Conservation (phyloP, 2,113 vertebrate species). For the Pedetes capensis region DNA sequence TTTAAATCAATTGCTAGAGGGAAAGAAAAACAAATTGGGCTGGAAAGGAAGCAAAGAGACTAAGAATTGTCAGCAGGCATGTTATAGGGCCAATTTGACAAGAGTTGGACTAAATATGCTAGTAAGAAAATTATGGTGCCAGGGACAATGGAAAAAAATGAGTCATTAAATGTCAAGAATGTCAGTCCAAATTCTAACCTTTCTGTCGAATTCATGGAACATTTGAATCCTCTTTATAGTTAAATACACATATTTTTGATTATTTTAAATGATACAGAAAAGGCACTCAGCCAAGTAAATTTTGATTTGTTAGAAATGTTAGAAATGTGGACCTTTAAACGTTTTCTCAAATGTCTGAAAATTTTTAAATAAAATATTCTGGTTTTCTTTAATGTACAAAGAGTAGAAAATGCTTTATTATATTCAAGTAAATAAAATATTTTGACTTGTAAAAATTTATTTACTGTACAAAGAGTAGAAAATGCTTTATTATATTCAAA, state of each 20-base stretch:
- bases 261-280: constrained; percentile 15
- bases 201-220: not conserved
- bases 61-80: not conserved
- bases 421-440: not conserved
- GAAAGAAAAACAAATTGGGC: constrained; percentile 26
- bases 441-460: not conserved
- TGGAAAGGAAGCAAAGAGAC: constrained; percentile 38
- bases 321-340: not conserved
- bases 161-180: constrained; percentile 14
- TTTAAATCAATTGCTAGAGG: constrained; percentile 36
- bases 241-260: not conserved
- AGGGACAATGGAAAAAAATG: not conserved
- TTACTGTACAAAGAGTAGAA: not conserved
- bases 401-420: not conserved
- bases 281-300: not conserved
- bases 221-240: not conserved
- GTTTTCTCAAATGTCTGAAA: not conserved
- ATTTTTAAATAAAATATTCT: not conserved
- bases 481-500: not conserved
- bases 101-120: constrained; percentile 28
- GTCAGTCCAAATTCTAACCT: not conserved
- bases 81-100: constrained; percentile 35
- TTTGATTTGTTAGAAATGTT: not conserved
- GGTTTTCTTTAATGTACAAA: not conserved
- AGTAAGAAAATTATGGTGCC: not conserved